phyloP scores from a whole-genome alignment of 2,888 invertebrate genomes.

The Fabriciana adippe region DNA sequence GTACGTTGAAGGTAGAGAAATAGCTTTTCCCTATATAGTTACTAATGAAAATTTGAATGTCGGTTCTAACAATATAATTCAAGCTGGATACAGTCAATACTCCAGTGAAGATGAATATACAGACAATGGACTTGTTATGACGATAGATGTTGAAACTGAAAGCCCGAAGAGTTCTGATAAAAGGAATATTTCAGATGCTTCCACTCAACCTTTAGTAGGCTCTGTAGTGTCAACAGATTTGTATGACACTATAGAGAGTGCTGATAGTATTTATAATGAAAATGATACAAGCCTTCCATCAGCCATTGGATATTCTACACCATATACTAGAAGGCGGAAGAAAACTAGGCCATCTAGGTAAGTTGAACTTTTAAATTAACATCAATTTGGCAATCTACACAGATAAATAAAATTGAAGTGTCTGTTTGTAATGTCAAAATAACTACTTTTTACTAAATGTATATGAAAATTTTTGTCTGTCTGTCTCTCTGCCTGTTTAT shows the following conservation, averaged over 20 bases:
- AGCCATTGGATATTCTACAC: slow-evolving; percentile 57
- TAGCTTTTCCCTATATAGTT: slow-evolving; percentile 55
- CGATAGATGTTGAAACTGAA: slow-evolving; percentile 63
- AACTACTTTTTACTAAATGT: too few relatives aligned
- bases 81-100: slow-evolving; percentile 54
- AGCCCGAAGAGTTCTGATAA: slow-evolving; percentile 57
- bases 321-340: slow-evolving; percentile 62
- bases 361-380: slow-evolving; percentile 31
- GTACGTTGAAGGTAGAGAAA: slow-evolving; percentile 74
- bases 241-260: slow-evolving; percentile 64
- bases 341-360: slow-evolving; percentile 58
- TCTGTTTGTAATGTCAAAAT: not conserved
- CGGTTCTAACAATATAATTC: slow-evolving; percentile 39
- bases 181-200: slow-evolving; percentile 57
- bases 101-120: slow-evolving; percentile 68
- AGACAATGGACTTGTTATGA: slow-evolving; percentile 65
- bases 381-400: not conserved
- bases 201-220: slow-evolving; percentile 57
- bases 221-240: slow-evolving; percentile 51
- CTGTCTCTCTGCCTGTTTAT: too few relatives aligned
- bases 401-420: not conserved
- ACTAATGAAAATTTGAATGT: slow-evolving; percentile 53
- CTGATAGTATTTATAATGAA: slow-evolving; percentile 54
- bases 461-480: too few relatives aligned
- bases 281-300: slow-evolving; percentile 49